Evolutionary conservation across 2,113 vertebrate genomes (phyloP), one percentile per base, ranked within the genome.

Genomic region (Pelecanoides urinatrix): DNA sequence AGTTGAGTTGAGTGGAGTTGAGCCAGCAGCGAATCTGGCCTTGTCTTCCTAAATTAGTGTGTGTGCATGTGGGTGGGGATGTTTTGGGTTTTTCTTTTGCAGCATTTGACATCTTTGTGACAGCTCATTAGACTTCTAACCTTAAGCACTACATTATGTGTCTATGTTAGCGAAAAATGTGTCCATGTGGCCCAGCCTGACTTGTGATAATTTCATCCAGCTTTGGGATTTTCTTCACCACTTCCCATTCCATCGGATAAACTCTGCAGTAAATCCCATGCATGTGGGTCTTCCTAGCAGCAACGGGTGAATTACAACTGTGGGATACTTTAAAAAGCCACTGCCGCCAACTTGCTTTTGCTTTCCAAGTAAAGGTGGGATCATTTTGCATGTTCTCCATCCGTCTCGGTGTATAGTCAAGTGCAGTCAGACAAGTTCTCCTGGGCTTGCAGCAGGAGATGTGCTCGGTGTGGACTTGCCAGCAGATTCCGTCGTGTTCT

Each of bases 121-220:
- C 47, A 32, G 53, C 73, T 92, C 42, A 1, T 34, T 62, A 26
- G 55, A 49, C 36, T 47, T 67, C 42, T 40, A 17, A 18, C 59
- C 49, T 42, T 5, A 29, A 23, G 18, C 17, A 3, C 67, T 52
- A 4, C 5, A 3, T 26, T 36, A 3, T 15, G 9, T 44, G 42
- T 34, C 36, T 50, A 2, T 2, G 0, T 9, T 29, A 38, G 52
- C 40, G 36, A 23, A 45, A 26, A 72, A 18, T 14, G 5, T 26
- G 8, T 17, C 22, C 12, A 0, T 8, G 0, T 17, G 21, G 59
- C 32, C 61, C 55, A 62, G 8, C 9, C 62, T 10, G 32, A 49
- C 36, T 7, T 23, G 66, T 11, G 44, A n/a, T n/a, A 36, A 20
- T 16, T 14, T 30, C 42, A 44, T 18, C 30, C 73, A 66, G 68